Evolutionary conservation across 2,797 vertebrate species (phyloP), one percentile per base, ranked within the genome.

Genomic region (Danio aesculapii): DNA sequence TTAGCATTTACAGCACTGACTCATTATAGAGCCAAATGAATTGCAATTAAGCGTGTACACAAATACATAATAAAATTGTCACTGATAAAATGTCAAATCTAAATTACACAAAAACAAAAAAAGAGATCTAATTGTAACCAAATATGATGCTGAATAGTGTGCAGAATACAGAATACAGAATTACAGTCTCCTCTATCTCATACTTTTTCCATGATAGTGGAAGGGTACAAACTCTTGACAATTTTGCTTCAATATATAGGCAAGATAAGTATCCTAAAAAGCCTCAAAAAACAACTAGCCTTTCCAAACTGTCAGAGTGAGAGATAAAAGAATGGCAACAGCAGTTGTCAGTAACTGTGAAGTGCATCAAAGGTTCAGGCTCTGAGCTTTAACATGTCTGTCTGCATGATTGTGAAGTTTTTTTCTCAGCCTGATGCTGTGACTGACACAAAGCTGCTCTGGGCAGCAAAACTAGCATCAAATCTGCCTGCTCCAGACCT

Each of bases 381-480:
- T 90, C 8, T 77, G 88, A 90, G 88, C 90, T 8, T 81, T 90
- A 89, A 90, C 89, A 90, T 82, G 55, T 84, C 85, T 47, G 84
- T 84, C 49, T 88, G 87, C 91, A 75, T 86, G 84, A 85, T 83
- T 85, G 82, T 83, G 86, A 80, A 82, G 82, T 81, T 44, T 30
- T 30, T 30, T 30, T 85, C 86, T 86, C 81, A 83, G 61, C 81
- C 77, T 88, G 90, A 89, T 81, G 86, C 88, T 75, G 70, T 64
- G 10, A 79, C 77, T 86, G 70, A 85, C 11, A 82, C 77, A 67
- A 73, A 68, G 21, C 41, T 44, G 13, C 71, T 74, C 41, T 47
- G 16, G 52, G 39, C 63, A 58, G 57, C 14, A 46, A 79, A 68
- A 8, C 30, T 55, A 11, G 55, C 12, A 6, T 52, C 14, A 72